Evolutionary conservation across 37 sponge, comb jelly and placozoan species (phyloP).

Genomic region (Haliclona indistincta): DNA sequence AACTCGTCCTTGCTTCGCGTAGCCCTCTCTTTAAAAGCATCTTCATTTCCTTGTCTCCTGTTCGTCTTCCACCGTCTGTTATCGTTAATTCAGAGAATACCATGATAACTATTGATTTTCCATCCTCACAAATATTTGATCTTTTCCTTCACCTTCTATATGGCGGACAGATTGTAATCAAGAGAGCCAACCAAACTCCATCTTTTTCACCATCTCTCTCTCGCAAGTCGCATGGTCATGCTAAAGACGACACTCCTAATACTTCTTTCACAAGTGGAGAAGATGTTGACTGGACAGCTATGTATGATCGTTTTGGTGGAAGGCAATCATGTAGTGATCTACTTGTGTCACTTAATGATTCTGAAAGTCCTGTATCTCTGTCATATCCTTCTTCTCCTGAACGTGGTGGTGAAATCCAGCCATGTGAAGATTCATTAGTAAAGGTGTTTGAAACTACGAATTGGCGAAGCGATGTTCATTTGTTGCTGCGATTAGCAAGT

Average conservation of each 20-base stretch:
- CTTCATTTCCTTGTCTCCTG: not conserved
- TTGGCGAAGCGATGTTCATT: not conserved
- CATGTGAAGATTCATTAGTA: too few species aligned
- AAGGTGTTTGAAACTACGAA: not conserved
- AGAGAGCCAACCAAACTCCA: not conserved
- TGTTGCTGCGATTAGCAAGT: not conserved
- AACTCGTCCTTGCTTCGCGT: slow-evolving; percentile 27
- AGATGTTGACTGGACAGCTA: too few species aligned
- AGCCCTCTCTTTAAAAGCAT: slow-evolving; percentile 6
- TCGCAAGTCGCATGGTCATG: too few species aligned
- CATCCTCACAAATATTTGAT: slow-evolving; percentile 3
- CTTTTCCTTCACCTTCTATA: slow-evolving; percentile 46
- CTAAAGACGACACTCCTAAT: slow-evolving; percentile 18
- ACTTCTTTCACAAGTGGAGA: slow-evolving; percentile 25
- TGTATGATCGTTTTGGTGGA: too few species aligned
- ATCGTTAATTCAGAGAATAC: too few species aligned
- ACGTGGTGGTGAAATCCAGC: too few species aligned
- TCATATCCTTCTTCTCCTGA: too few species aligned
- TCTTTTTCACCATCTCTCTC: too few species aligned
- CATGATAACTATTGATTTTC: too few species aligned
- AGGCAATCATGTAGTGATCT: too few species aligned
- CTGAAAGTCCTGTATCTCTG: too few species aligned
- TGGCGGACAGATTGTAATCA: slow-evolving; percentile 37
- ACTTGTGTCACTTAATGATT: too few species aligned
- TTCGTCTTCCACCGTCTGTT: not conserved